phyloP scores from a whole-genome alignment of 2,113 vertebrate genomes.

The Sinocyclocheilus rhinocerous region DNA sequence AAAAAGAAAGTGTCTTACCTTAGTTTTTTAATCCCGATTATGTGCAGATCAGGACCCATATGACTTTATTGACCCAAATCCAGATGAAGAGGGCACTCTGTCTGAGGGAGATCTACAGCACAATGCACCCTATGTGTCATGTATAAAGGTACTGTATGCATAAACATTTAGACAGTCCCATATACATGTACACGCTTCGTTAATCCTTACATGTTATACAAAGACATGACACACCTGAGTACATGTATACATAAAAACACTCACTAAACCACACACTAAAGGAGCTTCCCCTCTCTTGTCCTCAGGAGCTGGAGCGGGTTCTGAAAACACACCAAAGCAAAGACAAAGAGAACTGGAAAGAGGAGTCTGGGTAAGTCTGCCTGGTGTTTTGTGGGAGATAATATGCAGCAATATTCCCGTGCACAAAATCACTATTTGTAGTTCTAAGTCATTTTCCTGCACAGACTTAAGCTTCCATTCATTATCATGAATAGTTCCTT shows the following conservation, averaged over 20 bases:
- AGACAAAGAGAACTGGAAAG: conserved; percentile 83
- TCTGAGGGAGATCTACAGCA: conserved; percentile 84
- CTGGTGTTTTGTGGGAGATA: not conserved
- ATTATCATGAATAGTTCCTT: not conserved
- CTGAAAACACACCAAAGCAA: conserved; percentile 83
- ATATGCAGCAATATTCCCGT: not conserved
- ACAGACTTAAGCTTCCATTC: no score
- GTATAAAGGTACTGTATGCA: conserved; percentile 82
- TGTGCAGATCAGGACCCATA: conserved; percentile 89
- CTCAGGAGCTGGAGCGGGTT: conserved; percentile 85
- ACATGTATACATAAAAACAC: not conserved
- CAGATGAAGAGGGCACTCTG: conserved; percentile 83
- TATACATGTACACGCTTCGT: not conserved
- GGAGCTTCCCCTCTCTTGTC: conserved; percentile 9
- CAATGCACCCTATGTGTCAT: conserved; percentile 80
- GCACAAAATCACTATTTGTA: not conserved
- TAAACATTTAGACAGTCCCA: not conserved
- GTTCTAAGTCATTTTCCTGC: not conserved
- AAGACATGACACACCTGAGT: not conserved
- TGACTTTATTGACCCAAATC: conserved; percentile 90
- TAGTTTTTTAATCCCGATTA: conserved; percentile 35
- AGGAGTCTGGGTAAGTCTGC: conserved; percentile 84
- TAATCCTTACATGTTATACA: not conserved
- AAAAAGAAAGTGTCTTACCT: not conserved
- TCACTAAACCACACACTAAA: not conserved